Evolutionary conservation across 2,797 vertebrate species (phyloP), one percentile per base, ranked within the genome.

Genomic region (Rhinogobio ventralis): DNA sequence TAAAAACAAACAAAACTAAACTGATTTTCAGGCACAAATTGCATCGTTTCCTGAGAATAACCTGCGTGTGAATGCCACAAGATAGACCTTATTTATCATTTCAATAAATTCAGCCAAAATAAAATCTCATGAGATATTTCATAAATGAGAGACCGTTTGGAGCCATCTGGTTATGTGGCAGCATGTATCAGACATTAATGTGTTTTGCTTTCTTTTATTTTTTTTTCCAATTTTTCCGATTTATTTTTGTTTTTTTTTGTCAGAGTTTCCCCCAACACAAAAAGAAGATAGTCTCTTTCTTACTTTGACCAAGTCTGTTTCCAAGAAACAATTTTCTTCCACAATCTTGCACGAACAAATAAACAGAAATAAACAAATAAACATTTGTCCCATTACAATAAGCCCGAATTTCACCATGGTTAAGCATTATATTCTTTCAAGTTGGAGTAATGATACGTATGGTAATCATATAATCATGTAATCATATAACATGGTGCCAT

Each of bases 81-180:
- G 39, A 60, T 62, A 19, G 71, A 46, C 57, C 33, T 53, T 66
- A 53, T 72, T 72, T 46, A 82, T 83, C 0, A 60, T 72, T 60
- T 82, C 36, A 57, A 46, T 60, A 74, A 64, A 75, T 83, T 67
- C 71, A 39, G 57, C 45, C 81, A 66, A 83, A 83, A n/a, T 75
- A 51, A 36, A 66, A 75, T 75, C 71, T 66, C 71, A 75, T 51
- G 71, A 75, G 57, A 83, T 53, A 30, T 66, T 79, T 51, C 71
- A 67, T n/a, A 75, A 75, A 83, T 28, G 72, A 67, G 45, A 75
- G 45, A 83, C 45, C 60, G 17, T 42, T 67, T 83, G 60, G 45
- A 75, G 81, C 81, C 81, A 83, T 83, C 81, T 83, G 81, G 57
- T 20, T 49, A 66, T 82, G 30, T 83, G 71, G 81, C 55, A 82